Evolutionary conservation across 2,888 invertebrate species (phyloP).

Genomic region (Orchestes rusci): DNA sequence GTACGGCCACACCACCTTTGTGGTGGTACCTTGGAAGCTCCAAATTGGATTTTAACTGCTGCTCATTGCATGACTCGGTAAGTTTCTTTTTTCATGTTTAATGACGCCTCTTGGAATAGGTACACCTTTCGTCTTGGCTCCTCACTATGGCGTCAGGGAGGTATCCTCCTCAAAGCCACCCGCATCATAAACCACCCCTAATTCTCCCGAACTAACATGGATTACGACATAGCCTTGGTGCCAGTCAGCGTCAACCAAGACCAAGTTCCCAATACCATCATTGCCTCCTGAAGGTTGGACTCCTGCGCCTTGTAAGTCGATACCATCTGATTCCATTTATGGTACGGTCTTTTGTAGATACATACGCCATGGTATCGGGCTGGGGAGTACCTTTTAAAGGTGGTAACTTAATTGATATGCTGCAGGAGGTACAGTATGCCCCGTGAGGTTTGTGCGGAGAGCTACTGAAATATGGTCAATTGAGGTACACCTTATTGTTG

Average conservation of each 20-base stretch:
- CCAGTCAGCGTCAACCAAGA: not conserved
- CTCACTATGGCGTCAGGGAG: constrained; percentile 7
- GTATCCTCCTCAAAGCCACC: constrained; percentile 18
- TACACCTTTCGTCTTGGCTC: constrained; percentile 11
- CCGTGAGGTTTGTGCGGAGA: constrained; percentile 11
- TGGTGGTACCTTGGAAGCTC: constrained; percentile 16
- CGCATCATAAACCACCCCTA: constrained; percentile 47
- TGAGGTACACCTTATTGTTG: not conserved
- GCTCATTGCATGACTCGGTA: constrained; percentile 14
- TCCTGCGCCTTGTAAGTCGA: constrained; percentile 7
- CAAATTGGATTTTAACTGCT: constrained; percentile 19
- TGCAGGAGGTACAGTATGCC: no score
- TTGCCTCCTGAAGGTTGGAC: constrained; percentile 13
- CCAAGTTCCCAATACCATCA: constrained; percentile 3
- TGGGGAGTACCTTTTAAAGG: constrained; percentile 18
- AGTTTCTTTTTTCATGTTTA: not conserved
- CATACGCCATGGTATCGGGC: constrained; percentile 19
- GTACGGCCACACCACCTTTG: constrained; percentile 16
- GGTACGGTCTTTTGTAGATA: constrained; percentile 10
- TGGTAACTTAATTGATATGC: constrained; percentile 7
- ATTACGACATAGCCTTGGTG: constrained; percentile 64
- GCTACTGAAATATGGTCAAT: constrained; percentile 6
- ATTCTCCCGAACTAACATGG: constrained; percentile 63
- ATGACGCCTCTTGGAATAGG: no score
- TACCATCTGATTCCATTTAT: no score